phyloP scores from a whole-genome alignment of 2,113 vertebrate species.

The Chlorodrepanis virens region DNA sequence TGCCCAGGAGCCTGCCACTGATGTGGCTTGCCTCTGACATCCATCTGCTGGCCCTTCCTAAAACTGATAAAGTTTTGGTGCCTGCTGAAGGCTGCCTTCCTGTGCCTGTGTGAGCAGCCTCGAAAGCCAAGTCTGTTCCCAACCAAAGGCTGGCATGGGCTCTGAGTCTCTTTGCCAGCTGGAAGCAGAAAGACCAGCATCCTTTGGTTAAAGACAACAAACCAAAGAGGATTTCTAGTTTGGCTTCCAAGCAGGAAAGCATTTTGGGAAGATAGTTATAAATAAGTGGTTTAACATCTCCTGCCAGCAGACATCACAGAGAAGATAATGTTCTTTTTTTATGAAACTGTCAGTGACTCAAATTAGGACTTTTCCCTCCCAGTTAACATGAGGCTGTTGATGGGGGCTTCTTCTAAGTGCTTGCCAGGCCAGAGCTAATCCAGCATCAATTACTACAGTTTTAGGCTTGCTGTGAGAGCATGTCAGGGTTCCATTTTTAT shows the following conservation, averaged over 20 bases:
- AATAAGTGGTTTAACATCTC: constrained; percentile 50
- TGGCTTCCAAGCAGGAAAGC: constrained; percentile 47
- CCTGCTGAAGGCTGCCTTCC: neutral
- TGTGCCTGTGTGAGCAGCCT: neutral
- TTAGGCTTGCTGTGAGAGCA: neutral
- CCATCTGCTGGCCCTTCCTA: neutral
- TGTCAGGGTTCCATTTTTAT: neutral
- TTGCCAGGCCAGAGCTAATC: neutral
- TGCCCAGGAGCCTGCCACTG: neutral
- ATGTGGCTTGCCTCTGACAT: neutral
- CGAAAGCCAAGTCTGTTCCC: constrained; percentile 37
- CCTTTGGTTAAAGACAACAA: constrained; percentile 66
- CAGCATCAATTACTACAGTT: neutral
- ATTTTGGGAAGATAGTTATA: constrained; percentile 54
- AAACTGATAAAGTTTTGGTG: neutral
- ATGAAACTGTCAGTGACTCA: constrained; percentile 7
- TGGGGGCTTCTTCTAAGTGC: neutral
- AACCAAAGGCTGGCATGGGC: constrained; percentile 33
- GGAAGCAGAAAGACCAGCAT: constrained; percentile 39
- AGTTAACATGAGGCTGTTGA: neutral
- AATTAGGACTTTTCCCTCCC: constrained; percentile 18
- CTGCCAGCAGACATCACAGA: constrained; percentile 62
- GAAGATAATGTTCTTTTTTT: constrained; percentile 45
- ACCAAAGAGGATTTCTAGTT: constrained; percentile 59
- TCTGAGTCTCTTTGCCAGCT: neutral